These are phyloP conservation scores for Asteroscopus sphinx DNA, from an alignment of 2,888 invertebrate genomes.

Conservation along the genomic window DNA sequence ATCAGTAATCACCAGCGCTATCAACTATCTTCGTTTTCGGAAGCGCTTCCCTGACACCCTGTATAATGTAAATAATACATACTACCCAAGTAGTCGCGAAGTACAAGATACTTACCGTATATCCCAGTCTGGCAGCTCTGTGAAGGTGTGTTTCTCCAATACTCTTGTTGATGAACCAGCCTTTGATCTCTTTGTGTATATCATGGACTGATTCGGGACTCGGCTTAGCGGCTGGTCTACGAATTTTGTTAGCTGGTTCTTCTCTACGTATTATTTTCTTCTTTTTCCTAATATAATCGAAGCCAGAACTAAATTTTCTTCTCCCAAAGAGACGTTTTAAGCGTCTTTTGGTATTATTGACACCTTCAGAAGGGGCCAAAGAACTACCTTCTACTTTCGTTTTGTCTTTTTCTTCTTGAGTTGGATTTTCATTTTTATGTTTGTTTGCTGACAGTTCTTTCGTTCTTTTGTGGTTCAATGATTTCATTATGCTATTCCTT, in stretches of 20 bases:
- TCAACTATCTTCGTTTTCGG: too few species aligned
- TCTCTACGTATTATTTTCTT: conserved; percentile 93
- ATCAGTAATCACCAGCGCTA: too few species aligned
- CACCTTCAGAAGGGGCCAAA: conserved; percentile 71
- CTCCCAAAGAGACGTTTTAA: conserved; percentile 92
- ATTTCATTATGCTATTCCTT: conserved; percentile 84
- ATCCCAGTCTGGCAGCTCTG: conserved; percentile 96
- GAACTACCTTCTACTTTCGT: conserved; percentile 77
- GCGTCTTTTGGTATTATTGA: conserved; percentile 85
- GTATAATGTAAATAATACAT: too few species aligned
- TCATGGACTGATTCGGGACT: conserved; percentile 93
- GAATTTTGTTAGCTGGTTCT: conserved; percentile 81
- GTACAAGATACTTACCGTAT: conserved; percentile 91
- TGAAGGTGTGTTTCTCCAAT: conserved; percentile 98
- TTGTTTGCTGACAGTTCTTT: conserved; percentile 78
- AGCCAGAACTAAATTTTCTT: conserved; percentile 94
- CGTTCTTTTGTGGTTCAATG: conserved; percentile 80
- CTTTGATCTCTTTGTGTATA: conserved; percentile 95
- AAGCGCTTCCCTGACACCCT: too few species aligned
- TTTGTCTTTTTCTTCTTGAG: conserved; percentile 82
- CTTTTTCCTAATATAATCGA: conserved; percentile 97
- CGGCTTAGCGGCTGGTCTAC: conserved; percentile 86
- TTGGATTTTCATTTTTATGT: conserved; percentile 75
- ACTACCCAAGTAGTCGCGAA: neutral
- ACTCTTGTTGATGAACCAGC: conserved; percentile 98